These are phyloP conservation scores for Riparia riparia DNA, from an alignment of 2,113 vertebrate genomes.

Conservation along the genomic window DNA sequence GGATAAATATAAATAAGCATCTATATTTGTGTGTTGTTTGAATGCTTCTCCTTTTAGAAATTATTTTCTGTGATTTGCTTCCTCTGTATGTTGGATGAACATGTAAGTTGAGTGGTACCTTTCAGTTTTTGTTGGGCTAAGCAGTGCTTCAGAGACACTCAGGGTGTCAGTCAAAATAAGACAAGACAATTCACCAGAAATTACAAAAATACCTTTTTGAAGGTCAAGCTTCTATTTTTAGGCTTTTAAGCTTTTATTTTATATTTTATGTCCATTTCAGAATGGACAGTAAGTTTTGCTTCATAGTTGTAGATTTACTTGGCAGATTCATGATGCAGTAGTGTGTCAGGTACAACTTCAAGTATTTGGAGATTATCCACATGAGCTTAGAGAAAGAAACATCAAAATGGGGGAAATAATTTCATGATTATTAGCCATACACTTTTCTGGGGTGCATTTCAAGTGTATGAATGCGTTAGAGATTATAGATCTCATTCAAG, in stretches of 20 bases:
- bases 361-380: not conserved
- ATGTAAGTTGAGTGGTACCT: not conserved
- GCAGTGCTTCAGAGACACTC: not conserved
- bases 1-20: not conserved
- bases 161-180: not conserved
- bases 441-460: accelerated
- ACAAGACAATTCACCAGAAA: not conserved
- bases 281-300: not conserved
- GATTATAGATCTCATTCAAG: not conserved
- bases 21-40: not conserved
- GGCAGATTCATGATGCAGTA: not conserved
- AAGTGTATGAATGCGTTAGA: accelerated
- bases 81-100: not conserved
- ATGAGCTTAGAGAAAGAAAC: not conserved
- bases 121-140: not conserved
- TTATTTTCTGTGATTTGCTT: not conserved
- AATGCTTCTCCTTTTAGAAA: not conserved
- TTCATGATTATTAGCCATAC: accelerated
- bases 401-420: not conserved
- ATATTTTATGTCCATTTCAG: not conserved
- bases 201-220: accelerated
- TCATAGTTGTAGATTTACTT: not conserved
- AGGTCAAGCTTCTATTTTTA: not conserved
- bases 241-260: too few species aligned
- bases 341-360: not conserved